phyloP scores from a whole-genome alignment of 2,797 vertebrate genomes.

The Tragopan temminckii region DNA sequence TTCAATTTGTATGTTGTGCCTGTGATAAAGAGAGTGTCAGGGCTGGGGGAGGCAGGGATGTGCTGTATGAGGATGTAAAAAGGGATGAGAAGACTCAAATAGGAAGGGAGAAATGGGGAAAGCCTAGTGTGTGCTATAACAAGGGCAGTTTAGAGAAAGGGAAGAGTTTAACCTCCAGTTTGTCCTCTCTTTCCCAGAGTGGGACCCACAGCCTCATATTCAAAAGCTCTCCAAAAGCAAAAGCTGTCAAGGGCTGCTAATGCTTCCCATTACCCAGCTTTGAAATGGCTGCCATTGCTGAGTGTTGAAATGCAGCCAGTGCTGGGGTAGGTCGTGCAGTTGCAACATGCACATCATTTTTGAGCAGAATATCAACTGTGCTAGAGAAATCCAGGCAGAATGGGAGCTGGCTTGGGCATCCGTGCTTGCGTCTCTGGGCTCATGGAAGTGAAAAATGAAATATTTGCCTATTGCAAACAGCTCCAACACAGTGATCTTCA shows the following conservation, averaged over 20 bases:
- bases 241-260: slow-evolving; percentile 27
- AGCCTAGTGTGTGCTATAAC: neutral
- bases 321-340: slow-evolving; percentile 67
- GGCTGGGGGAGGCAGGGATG: slow-evolving; percentile 42
- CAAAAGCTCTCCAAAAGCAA: slow-evolving; percentile 9
- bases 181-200: neutral
- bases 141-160: neutral
- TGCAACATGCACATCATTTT: slow-evolving; percentile 54
- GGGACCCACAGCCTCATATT: neutral
- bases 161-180: neutral
- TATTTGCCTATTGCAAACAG: slow-evolving; percentile 65
- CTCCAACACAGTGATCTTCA: slow-evolving; percentile 67
- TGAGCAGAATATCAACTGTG: slow-evolving; percentile 35
- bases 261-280: neutral
- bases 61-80: slow-evolving; percentile 1
- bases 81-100: neutral
- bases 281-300: slow-evolving; percentile 50
- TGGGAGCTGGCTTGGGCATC: slow-evolving; percentile 65
- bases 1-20: slow-evolving; percentile 45
- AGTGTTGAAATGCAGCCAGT: slow-evolving; percentile 62
- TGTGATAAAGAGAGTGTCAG: slow-evolving; percentile 22
- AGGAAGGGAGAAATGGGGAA: neutral
- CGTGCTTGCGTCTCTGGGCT: slow-evolving; percentile 47
- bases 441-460: slow-evolving; percentile 66
- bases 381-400: slow-evolving; percentile 61